phyloP scores from a whole-genome alignment of 2,888 invertebrate species.

The Pardosa pseudoannulata region DNA sequence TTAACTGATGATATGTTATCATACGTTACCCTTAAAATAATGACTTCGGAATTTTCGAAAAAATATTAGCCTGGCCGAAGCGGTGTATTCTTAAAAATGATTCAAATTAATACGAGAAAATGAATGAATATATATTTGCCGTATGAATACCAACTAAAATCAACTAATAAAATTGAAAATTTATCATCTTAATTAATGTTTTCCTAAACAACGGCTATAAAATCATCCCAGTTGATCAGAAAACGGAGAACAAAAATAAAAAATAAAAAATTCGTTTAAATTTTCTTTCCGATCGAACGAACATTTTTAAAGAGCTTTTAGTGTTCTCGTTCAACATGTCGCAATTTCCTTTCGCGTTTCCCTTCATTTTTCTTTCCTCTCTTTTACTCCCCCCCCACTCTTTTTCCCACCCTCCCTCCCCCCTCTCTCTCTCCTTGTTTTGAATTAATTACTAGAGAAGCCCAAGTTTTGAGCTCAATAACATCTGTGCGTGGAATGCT shows the following conservation, averaged over 20 bases:
- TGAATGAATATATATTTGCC: not conserved
- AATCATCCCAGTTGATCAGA: constrained; percentile 1
- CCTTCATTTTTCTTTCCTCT: constrained; percentile 60
- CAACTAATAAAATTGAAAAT: constrained; percentile 2
- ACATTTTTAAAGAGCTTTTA: constrained; percentile 58
- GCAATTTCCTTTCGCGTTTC: constrained; percentile 59
- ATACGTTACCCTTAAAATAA: no score
- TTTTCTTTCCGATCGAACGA: constrained; percentile 42
- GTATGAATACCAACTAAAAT: not conserved
- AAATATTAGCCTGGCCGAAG: no score
- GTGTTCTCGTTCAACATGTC: constrained; percentile 34
- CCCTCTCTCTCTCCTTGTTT: constrained; percentile 53
- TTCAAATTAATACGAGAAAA: no score
- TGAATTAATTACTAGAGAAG: constrained; percentile 66
- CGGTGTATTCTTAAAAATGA: no score
- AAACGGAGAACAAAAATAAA: constrained; percentile 1
- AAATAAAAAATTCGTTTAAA: constrained; percentile 27
- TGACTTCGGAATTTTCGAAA: no score
- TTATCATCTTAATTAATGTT: constrained; percentile 30
- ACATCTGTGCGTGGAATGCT: constrained; percentile 63
- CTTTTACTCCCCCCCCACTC: constrained; percentile 29
- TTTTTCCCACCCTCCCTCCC: constrained; percentile 18
- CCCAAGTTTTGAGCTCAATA: constrained; percentile 62
- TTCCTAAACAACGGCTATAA: constrained; percentile 10
- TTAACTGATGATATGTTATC: no score